Evolutionary conservation across 1,140 invertebrate species (phyloP).

Genomic region (Stegodyphus dumicola): DNA sequence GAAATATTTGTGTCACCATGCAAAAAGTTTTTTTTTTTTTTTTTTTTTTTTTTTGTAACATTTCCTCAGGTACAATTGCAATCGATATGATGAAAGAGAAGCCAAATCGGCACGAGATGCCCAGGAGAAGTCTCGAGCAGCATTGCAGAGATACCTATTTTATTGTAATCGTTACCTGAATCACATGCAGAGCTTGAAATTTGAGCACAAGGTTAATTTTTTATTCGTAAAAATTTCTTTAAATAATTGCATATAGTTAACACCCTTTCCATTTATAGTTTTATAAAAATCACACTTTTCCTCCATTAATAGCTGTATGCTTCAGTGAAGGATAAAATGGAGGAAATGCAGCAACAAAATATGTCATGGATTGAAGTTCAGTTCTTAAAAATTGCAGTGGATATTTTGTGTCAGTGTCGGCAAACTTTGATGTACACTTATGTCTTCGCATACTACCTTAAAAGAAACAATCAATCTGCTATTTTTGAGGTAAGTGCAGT

Average conservation of each 20-base stretch:
- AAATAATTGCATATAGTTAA: not conserved
- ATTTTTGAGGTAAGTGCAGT: slow-evolving; percentile 85
- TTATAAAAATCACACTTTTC: not conserved
- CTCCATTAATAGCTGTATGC: slow-evolving; percentile 76
- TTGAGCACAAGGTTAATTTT: slow-evolving; percentile 84
- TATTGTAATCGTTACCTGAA: slow-evolving; percentile 99
- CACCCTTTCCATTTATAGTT: not conserved
- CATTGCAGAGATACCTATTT: slow-evolving; percentile 93
- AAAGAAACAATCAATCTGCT: slow-evolving; percentile 98
- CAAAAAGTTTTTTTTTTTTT: no score
- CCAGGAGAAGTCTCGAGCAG: slow-evolving; percentile 92
- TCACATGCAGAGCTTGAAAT: slow-evolving; percentile 98
- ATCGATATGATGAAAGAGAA: slow-evolving; percentile 97
- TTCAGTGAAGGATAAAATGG: slow-evolving; percentile 97
- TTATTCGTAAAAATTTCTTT: not conserved
- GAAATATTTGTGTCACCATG: no score
- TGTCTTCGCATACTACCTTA: slow-evolving; percentile 98
- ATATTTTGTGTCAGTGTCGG: slow-evolving; percentile 96
- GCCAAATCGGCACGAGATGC: slow-evolving; percentile 95
- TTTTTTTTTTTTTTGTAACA: no score
- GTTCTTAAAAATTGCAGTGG: slow-evolving; percentile 90
- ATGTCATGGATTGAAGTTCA: slow-evolving; percentile 99
- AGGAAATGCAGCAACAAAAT: slow-evolving; percentile 99
- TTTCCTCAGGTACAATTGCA: slow-evolving; percentile 87
- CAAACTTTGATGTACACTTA: slow-evolving; percentile 99